phyloP scores from a whole-genome alignment of 1,140 invertebrate genomes.

The Caerostris darwini region DNA sequence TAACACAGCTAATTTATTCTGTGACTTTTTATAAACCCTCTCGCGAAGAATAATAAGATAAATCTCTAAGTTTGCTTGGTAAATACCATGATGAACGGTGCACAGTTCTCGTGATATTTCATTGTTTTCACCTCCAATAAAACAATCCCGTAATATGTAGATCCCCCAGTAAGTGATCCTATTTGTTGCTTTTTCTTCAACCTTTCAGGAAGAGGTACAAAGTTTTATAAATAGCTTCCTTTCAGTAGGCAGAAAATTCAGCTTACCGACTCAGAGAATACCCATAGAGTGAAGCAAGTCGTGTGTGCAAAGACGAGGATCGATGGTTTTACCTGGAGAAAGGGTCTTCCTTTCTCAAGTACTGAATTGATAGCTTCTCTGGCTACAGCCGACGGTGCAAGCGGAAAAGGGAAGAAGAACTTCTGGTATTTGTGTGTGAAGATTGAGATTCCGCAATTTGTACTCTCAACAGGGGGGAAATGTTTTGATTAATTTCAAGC shows the following conservation, averaged over 20 bases:
- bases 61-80: too few relatives aligned
- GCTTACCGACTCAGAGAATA: constrained; percentile 50
- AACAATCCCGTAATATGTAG: constrained; percentile 4
- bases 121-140: not conserved
- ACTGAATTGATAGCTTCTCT: not conserved
- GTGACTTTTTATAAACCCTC: too few relatives aligned
- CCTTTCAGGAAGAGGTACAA: not conserved
- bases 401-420: not conserved
- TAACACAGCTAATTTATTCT: too few relatives aligned
- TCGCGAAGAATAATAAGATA: too few relatives aligned
- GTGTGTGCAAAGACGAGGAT: constrained; percentile 45
- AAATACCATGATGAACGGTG: too few relatives aligned
- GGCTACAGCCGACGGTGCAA: not conserved
- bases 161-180: not conserved
- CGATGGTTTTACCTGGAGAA: constrained; percentile 50
- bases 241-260: constrained; percentile 35
- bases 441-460: not conserved
- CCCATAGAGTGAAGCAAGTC: constrained; percentile 14
- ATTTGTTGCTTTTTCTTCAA: constrained; percentile 4
- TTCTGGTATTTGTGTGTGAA: constrained; percentile 10
- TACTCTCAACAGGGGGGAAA: not conserved
- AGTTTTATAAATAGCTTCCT: constrained; percentile 59
- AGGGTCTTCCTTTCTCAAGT: constrained; percentile 22
- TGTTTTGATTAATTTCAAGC: not conserved
- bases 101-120: not conserved